phyloP scores from a whole-genome alignment of 1,140 invertebrate species.

The Caenorhabditis latens region DNA sequence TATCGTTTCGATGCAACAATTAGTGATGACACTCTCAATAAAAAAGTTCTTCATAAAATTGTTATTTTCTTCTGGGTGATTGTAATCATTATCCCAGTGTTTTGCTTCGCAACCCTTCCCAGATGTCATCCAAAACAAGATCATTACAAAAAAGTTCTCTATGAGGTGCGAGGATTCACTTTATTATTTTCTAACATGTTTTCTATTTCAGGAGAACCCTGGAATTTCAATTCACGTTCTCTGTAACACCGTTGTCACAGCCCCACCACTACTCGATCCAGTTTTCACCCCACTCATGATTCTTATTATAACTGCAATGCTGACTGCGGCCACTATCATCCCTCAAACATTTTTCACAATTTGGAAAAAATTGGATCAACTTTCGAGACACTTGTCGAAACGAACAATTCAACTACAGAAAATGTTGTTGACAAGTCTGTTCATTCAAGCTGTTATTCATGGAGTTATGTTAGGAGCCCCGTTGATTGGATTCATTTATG shows the following conservation, averaged over 20 bases:
- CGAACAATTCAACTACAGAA: constrained; percentile 13
- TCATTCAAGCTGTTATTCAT: constrained; percentile 27
- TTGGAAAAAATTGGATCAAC: constrained; percentile 25
- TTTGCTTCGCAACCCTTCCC: constrained; percentile 12
- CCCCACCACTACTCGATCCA: constrained; percentile 16
- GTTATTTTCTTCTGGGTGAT: constrained; percentile 24
- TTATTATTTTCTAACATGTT: not conserved
- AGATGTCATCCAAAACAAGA: constrained; percentile 36
- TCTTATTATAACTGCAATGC: not conserved
- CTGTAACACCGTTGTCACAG: constrained; percentile 11
- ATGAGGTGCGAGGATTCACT: not conserved
- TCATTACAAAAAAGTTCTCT: constrained; percentile 13
- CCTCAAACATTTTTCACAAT: not conserved
- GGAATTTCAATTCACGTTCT: constrained; percentile 16
- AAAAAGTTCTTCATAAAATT: constrained; percentile 9
- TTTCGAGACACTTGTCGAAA: constrained; percentile 5
- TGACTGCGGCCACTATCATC: constrained; percentile 1
- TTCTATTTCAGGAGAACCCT: not conserved
- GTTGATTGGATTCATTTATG: constrained; percentile 19
- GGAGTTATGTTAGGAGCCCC: constrained; percentile 19
- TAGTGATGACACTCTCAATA: constrained; percentile 10
- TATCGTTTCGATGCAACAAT: constrained; percentile 28
- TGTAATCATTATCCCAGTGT: constrained; percentile 30
- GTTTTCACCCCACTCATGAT: constrained; percentile 23
- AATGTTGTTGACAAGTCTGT: constrained; percentile 5